Evolutionary conservation across 2,797 vertebrate species (phyloP), one percentile per base, ranked within the genome.

Genomic region (Gallirallus australis): DNA sequence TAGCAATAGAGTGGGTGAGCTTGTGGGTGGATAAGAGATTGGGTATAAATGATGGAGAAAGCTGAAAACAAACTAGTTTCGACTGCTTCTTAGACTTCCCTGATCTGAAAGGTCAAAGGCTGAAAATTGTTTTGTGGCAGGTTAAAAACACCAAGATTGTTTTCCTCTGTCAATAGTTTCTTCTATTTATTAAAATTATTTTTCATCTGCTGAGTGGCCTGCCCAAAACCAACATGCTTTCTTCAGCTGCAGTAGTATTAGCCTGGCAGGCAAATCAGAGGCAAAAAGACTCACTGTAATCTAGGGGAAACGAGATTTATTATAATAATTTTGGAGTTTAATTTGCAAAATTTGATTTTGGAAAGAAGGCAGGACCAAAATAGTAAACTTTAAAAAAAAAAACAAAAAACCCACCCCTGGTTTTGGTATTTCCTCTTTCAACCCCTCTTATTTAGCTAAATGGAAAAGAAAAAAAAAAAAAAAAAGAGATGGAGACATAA

Each of bases 1-100:
- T 96, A 96, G 91, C 89, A 96, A 4, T 83, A 56, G 90, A 88
- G 94, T 94, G 90, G 92, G 95, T 87, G 93, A 95, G 77, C 42
- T 35, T 72, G 95, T 89, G 89, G 93, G 92, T 91, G 93, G 94
- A 42, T 77, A 95, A 90, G 52, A 89, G 82, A 87, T 93, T 56
- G 79, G 64, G 63, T 92, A 87, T 87, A 95, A 94, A 92, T 70
- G 90, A 96, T 77, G 89, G 86, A 93, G 81, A 93, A 77, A 92
- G 89, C 86, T 75, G 86, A 93, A 93, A 96, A 93, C 93, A 95
- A 94, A 94, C 90, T 77, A 47, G 33, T 90, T 95, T 95, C 93
- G 90, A 72, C 90, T 86, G 54, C 76, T 82, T 71, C 75, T 69
- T 65, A 71, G 63, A 72, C 61, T 56, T 82, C 78, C 60, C 53